Evolutionary conservation across 92 coral and sea anemone genomes (phyloP).

Genomic region (Porites evermanni): DNA sequence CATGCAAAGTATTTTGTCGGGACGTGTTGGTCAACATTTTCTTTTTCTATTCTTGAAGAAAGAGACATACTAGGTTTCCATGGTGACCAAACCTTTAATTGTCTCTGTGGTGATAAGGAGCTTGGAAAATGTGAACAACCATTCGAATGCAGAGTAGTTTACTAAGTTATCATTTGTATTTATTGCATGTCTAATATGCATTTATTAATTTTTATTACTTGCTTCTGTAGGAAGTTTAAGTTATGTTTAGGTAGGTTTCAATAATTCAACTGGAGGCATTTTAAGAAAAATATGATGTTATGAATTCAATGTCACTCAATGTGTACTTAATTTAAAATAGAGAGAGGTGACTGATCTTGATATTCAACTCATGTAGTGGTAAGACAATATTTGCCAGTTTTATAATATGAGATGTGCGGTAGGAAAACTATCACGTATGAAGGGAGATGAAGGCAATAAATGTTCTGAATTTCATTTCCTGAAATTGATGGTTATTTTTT

Average conservation of each 20-base stretch:
- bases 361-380: too few relatives aligned
- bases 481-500: too few relatives aligned
- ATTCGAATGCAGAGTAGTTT: slow-evolving; percentile 94
- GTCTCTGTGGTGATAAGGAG: slow-evolving; percentile 93
- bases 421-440: too few relatives aligned
- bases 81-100: slow-evolving; percentile 94
- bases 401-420: too few relatives aligned
- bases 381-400: too few relatives aligned
- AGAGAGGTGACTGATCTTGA: too few relatives aligned
- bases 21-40: slow-evolving; percentile 95
- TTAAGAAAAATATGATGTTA: too few relatives aligned
- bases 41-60: slow-evolving; percentile 96
- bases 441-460: too few relatives aligned
- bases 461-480: too few relatives aligned
- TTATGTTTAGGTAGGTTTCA: background rate
- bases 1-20: slow-evolving; percentile 93
- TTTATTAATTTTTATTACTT: background rate
- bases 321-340: too few relatives aligned
- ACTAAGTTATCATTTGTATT: slow-evolving; percentile 34
- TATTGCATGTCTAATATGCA: background rate
- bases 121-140: slow-evolving; percentile 98
- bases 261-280: background rate
- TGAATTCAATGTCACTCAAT: too few relatives aligned
- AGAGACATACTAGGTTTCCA: slow-evolving; percentile 95
- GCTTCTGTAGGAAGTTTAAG: background rate